phyloP scores from a whole-genome alignment of 2,888 invertebrate genomes.

The Ochropleura plecta region DNA sequence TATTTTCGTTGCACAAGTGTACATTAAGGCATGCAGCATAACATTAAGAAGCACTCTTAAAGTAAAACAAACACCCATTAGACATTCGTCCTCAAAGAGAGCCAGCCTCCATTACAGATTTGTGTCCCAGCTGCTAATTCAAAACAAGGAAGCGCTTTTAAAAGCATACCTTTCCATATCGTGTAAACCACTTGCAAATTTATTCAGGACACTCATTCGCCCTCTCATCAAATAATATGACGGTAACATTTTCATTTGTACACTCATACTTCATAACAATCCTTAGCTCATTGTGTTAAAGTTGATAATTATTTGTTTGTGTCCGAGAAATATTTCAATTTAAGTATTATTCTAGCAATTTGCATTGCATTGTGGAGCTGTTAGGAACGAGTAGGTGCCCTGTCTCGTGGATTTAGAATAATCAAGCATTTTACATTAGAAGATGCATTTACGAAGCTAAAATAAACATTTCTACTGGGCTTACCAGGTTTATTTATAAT shows the following conservation, averaged over 20 bases:
- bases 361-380: conserved; percentile 77
- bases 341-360: conserved; percentile 83
- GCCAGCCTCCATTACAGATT: conserved; percentile 67
- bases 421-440: conserved; percentile 70
- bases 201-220: conserved; percentile 85
- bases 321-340: conserved; percentile 78
- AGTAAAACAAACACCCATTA: conserved; percentile 50
- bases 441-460: conserved; percentile 64
- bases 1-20: conserved; percentile 18
- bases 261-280: conserved; percentile 54
- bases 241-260: conserved; percentile 73
- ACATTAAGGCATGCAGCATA: conserved; percentile 38
- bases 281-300: conserved; percentile 64
- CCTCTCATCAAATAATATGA: conserved; percentile 83
- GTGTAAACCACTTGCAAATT: conserved; percentile 86
- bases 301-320: conserved; percentile 64
- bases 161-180: conserved; percentile 82
- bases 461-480: conserved; percentile 65
- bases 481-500: conserved; percentile 63
- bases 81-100: conserved; percentile 42
- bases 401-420: conserved; percentile 69
- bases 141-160: conserved; percentile 82
- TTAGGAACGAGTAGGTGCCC: conserved; percentile 63
- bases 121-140: conserved; percentile 74
- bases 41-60: conserved; percentile 42